These are phyloP conservation scores for Pantherophis vulpinus DNA, from an alignment of 2,797 vertebrate species.

Conservation along the genomic window DNA sequence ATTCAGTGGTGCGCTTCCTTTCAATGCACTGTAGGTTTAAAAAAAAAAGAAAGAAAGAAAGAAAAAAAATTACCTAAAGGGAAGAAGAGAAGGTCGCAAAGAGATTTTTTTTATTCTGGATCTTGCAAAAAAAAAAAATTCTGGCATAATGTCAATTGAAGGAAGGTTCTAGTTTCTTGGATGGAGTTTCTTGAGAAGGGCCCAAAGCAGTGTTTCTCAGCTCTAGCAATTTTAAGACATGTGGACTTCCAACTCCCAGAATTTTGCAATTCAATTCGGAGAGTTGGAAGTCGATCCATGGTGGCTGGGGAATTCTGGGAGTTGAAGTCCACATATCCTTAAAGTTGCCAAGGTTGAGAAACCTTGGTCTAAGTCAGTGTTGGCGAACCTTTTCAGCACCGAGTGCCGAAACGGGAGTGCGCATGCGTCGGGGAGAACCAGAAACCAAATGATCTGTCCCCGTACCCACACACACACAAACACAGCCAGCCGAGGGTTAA, in stretches of 20 bases:
- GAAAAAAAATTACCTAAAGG: not conserved
- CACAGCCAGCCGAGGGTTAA: too few relatives aligned
- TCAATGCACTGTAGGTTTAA: conserved; percentile 2
- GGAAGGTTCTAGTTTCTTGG: conserved; percentile 23
- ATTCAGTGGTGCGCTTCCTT: conserved; percentile 36
- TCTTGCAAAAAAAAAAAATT: accelerated
- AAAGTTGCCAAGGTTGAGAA: not conserved
- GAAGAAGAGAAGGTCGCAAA: not conserved
- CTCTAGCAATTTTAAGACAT: not conserved
- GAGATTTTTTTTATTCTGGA: conserved; percentile 14
- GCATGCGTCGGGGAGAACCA: too few relatives aligned
- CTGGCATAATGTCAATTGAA: not conserved
- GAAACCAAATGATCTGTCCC: too few relatives aligned
- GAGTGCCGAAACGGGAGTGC: too few relatives aligned
- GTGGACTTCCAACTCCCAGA: not conserved
- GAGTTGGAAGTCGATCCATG: not conserved
- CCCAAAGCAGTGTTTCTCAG: not conserved
- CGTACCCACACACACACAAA: too few relatives aligned
- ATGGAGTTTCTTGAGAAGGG: conserved; percentile 1
- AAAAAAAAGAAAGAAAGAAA: too few relatives aligned
- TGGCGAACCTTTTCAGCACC: too few relatives aligned
- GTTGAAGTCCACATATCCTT: not conserved
- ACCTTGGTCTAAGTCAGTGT: too few relatives aligned
- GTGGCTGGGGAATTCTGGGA: not conserved
- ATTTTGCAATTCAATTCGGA: not conserved